These are phyloP conservation scores for Pteropus rufus DNA, from an alignment of 2,797 vertebrate genomes.

Conservation along the genomic window DNA sequence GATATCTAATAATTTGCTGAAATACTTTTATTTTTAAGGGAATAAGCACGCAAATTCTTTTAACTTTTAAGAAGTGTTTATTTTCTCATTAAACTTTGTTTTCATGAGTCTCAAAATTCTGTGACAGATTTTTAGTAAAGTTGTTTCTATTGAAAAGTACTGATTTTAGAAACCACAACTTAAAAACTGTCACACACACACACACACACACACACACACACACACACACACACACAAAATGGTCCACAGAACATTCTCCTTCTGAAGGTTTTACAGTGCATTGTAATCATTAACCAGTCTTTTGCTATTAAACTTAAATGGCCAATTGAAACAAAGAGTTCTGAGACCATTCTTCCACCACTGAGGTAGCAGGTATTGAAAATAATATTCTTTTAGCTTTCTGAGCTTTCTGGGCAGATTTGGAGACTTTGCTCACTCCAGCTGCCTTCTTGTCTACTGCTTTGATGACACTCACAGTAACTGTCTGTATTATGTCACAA, in stretches of 20 bases:
- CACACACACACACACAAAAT: neutral
- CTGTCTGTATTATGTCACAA: too few species aligned
- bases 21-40: conserved; percentile 30
- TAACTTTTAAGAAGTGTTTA: conserved; percentile 6
- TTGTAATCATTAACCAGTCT: neutral
- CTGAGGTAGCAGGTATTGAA: too few species aligned
- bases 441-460: too few species aligned
- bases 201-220: too few species aligned
- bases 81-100: neutral
- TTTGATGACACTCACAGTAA: too few species aligned
- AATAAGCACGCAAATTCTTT: conserved; percentile 1
- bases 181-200: neutral
- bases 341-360: neutral
- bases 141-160: neutral
- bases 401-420: too few species aligned
- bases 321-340: neutral
- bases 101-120: neutral
- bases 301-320: neutral
- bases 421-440: too few species aligned
- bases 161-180: neutral
- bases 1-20: neutral
- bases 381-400: too few species aligned
- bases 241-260: neutral
- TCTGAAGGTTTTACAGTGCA: neutral
- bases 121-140: neutral